phyloP scores from a whole-genome alignment of 2,888 invertebrate genomes.

The Cephus runcator region DNA sequence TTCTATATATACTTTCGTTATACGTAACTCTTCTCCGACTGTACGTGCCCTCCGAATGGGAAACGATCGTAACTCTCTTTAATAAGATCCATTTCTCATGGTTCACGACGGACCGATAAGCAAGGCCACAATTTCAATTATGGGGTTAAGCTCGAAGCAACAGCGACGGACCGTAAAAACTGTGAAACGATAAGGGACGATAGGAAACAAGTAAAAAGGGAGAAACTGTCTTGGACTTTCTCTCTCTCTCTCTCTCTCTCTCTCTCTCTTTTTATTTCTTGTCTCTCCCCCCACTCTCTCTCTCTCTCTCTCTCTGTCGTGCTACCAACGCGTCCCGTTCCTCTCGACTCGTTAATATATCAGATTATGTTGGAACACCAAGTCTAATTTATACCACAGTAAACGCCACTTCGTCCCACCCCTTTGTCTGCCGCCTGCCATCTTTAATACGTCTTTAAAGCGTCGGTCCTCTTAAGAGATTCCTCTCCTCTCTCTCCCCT shows the following conservation, averaged over 20 bases:
- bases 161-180: constrained; percentile 45
- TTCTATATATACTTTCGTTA: background rate
- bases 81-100: constrained; percentile 51
- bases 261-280: background rate
- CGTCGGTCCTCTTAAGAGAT: constrained; percentile 9
- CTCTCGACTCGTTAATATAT: constrained; percentile 37
- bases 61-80: constrained; percentile 26
- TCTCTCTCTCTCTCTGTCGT: background rate
- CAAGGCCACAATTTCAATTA: constrained; percentile 52
- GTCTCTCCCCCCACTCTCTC: no score
- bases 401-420: constrained; percentile 45
- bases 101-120: constrained; percentile 42
- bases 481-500: constrained; percentile 36
- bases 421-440: constrained; percentile 37
- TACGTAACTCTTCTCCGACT: background rate
- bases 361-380: constrained; percentile 52
- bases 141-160: constrained; percentile 39
- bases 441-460: constrained; percentile 50
- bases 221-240: constrained; percentile 6
- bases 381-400: constrained; percentile 52
- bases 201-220: constrained; percentile 49
- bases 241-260: no score
- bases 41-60: background rate
- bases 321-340: background rate
- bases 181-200: constrained; percentile 44